Conservation (phyloP, 1,140 invertebrate genomes). For the Protaetia brevitarsis region DNA sequence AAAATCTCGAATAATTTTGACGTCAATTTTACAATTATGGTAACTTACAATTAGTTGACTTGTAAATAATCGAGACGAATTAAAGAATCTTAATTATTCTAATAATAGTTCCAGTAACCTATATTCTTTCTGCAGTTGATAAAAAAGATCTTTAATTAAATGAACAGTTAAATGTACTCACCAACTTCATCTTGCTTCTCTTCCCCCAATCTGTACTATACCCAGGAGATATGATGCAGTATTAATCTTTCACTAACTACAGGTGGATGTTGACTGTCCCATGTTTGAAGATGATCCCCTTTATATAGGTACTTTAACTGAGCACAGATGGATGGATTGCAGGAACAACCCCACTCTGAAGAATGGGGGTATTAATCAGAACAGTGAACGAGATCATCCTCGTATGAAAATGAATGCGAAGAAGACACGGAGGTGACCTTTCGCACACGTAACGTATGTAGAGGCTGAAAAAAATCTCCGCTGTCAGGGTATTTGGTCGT, state of each 20-base stretch:
- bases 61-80: no score
- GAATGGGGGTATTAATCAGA: conserved; percentile 12
- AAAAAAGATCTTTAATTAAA: no score
- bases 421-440: background rate
- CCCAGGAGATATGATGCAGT: background rate
- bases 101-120: no score
- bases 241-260: conserved; percentile 19
- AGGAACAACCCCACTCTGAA: conserved; percentile 17
- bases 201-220: background rate
- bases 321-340: background rate
- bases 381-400: conserved; percentile 20
- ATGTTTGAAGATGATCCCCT: conserved; percentile 16
- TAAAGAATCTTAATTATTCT: no score
- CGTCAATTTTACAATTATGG: no score
- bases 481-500: background rate
- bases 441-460: background rate
- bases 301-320: conserved; percentile 19
- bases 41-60: no score
- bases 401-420: conserved; percentile 8
- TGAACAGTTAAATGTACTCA: background rate
- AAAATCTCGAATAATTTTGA: no score
- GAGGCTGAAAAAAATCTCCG: background rate
- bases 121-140: no score
- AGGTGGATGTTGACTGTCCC: conserved; percentile 8
- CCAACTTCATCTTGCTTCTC: conserved; percentile 7